Evolutionary conservation across 1,140 invertebrate species (phyloP).

Genomic region (Drosophila littoralis): DNA sequence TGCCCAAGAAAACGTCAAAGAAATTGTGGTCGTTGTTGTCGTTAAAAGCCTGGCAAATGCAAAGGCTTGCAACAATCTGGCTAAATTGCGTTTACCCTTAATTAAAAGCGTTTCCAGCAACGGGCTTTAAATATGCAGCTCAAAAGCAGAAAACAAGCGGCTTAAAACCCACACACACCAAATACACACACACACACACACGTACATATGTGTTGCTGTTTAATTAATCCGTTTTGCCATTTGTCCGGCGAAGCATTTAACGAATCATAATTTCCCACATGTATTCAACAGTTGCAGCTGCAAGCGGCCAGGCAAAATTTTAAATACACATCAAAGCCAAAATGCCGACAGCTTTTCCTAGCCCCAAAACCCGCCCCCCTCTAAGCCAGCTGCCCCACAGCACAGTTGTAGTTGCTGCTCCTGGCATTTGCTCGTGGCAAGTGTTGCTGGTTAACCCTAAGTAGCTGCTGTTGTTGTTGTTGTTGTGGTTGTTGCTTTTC

Average conservation of each 20-base stretch:
- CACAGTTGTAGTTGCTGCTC: neutral
- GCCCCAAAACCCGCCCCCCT: neutral
- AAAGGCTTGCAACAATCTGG: constrained; percentile 14
- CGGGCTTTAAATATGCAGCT: constrained; percentile 34
- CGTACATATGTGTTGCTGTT: constrained; percentile 6
- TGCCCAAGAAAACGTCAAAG: constrained; percentile 36
- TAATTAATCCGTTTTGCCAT: constrained; percentile 70
- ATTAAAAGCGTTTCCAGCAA: constrained; percentile 52
- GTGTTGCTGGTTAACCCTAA: constrained; percentile 81
- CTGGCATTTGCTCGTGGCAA: constrained; percentile 27
- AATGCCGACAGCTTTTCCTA: neutral
- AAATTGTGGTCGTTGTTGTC: constrained; percentile 8
- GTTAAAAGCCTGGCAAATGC: constrained; percentile 37
- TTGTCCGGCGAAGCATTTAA: constrained; percentile 55
- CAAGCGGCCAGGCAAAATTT: constrained; percentile 29
- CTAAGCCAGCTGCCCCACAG: neutral
- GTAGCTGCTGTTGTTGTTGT: constrained; percentile 44
- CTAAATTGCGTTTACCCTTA: constrained; percentile 46
- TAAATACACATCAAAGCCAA: constrained; percentile 77
- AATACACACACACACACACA: constrained; percentile 7
- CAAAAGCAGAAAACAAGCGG: constrained; percentile 47
- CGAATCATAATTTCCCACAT: constrained; percentile 78
- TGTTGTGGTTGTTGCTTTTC: neutral
- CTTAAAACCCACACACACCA: constrained; percentile 48
- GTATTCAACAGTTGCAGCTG: constrained; percentile 29